These are phyloP conservation scores for Maconellicoccus hirsutus DNA, from an alignment of 1,140 invertebrate genomes.

Conservation along the genomic window DNA sequence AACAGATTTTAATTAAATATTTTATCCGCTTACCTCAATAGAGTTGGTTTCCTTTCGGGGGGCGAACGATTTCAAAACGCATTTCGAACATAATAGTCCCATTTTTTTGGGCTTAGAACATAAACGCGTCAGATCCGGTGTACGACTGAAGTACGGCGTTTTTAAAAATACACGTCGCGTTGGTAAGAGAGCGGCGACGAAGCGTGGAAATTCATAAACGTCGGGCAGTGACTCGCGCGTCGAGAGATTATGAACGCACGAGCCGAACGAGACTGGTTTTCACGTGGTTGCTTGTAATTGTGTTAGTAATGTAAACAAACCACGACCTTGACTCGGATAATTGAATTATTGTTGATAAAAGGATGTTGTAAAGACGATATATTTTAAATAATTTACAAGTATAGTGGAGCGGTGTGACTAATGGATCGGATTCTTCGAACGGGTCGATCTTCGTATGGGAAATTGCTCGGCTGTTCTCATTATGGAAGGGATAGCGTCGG, in stretches of 20 bases:
- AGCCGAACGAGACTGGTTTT: background rate
- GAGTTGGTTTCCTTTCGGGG: background rate
- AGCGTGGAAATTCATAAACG: background rate
- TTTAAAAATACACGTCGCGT: no score
- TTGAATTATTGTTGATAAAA: background rate
- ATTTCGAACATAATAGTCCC: background rate
- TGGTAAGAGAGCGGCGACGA: no score
- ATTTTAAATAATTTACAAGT: background rate
- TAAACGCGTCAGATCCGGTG: no score
- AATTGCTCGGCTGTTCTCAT: background rate
- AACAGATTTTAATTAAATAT: background rate
- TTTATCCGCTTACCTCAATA: background rate
- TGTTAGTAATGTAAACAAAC: background rate
- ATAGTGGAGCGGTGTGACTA: background rate
- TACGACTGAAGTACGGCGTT: no score
- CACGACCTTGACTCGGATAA: background rate
- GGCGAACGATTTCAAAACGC: background rate
- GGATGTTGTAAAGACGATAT: background rate
- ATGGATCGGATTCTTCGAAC: background rate
- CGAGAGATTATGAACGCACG: background rate
- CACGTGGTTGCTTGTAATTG: background rate
- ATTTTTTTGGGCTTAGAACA: background rate
- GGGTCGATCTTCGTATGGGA: background rate
- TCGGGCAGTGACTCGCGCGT: background rate
- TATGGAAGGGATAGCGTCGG: background rate